Base-by-base conservation (phyloP, 1,140 invertebrate genomes). In the Phortica variegata region DNA sequence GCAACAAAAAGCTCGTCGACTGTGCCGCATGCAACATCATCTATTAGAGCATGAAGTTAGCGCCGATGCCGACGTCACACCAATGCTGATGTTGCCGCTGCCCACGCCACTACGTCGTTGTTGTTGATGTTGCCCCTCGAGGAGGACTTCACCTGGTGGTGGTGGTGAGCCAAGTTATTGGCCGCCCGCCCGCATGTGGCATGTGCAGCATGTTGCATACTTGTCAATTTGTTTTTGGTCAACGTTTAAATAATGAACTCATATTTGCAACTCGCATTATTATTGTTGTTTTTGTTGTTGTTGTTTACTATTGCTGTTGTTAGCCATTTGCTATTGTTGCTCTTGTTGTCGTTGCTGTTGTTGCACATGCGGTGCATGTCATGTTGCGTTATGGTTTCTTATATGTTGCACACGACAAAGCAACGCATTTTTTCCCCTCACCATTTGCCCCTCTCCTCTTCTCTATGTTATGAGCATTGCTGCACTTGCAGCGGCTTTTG, bases 211-310 rank as follows among this genome's bases (percentile, higher is more conserved):
- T 56, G 63, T 47, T 46, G 60, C 65, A 63, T 68, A 69, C 60
- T 65, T 70, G 65, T 70, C 65, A 70, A 70, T 70, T 70, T 70
- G 65, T 70, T 70, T 70, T 70, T 70, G 65, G 65, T 70, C 65
- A 70, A 70, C 65, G 60, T 70, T 70, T 70, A 70, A 70, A 70
- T 70, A 70, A 70, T 70, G 65, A 70, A 70, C 65, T 70, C 65
- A 70, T 70, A 70, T 65, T 70, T 70, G 61, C 61, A 70, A 60
- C 66, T 20, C 9, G 9, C 3, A n/a, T 31, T n/a, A 10, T n/a
- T 31, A n/a, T 43, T 43, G 20, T 32, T 43, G 26, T 34, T 34
- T 34, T 34, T 34, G 10, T 16, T n/a, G 10, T 34, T 34, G 12
- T 13, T 44, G 23, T 44, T 34, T n/a, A 31, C 13, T 34, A 18